A percentile compares a stretch with the other conserved stretches of the same genome.
These are phyloP conservation scores for Calypte anna DNA, from an alignment of 2,113 vertebrate genomes.

Conservation along the genomic window DNA sequence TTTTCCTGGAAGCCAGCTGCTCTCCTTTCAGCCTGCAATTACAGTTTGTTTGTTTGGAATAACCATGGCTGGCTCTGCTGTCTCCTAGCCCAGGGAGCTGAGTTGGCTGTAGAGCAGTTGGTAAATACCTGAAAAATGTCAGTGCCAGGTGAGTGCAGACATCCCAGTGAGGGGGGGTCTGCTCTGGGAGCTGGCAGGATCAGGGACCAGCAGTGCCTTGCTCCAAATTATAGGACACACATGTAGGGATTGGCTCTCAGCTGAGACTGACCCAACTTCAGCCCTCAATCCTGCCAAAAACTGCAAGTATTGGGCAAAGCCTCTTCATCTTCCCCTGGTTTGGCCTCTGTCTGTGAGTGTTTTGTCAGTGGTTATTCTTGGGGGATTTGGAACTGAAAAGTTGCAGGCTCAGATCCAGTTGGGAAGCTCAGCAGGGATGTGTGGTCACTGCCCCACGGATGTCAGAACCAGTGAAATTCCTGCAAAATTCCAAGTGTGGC, in stretches of 20 bases:
- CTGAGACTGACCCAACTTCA: background rate
- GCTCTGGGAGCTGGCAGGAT: background rate
- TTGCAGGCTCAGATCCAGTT: background rate
- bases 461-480: background rate
- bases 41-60: background rate
- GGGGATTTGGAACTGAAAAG: background rate
- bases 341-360: background rate
- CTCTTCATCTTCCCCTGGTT: background rate
- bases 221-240: background rate
- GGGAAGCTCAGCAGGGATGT: background rate
- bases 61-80: background rate
- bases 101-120: background rate
- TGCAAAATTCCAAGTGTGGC: background rate
- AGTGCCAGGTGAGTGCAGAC: background rate
- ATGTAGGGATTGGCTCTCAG: background rate
- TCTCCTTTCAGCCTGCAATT: background rate
- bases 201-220: background rate
- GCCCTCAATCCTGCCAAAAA: background rate
- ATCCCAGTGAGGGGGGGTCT: fast-evolving
- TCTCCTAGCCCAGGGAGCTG: background rate
- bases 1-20: background rate
- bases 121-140: background rate
- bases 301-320: background rate
- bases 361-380: background rate
- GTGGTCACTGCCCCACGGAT: background rate